Evolutionary conservation across 2,888 invertebrate species (phyloP).

Genomic region (Aromia moschata): DNA sequence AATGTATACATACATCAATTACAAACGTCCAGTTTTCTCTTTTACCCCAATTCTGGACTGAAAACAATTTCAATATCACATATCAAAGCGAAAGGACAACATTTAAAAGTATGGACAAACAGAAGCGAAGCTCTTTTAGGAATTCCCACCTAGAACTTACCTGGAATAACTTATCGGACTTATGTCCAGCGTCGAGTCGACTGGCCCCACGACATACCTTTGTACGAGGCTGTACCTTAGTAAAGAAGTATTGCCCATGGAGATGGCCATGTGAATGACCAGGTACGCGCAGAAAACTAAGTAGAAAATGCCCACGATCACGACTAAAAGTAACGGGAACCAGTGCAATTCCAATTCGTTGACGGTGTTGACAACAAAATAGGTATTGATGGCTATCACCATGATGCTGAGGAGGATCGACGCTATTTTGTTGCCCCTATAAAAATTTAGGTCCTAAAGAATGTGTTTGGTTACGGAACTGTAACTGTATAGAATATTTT

Average conservation of each 20-base stretch:
- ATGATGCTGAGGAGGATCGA: conserved; percentile 73
- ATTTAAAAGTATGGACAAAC: too few relatives aligned
- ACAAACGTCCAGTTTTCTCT: neutral
- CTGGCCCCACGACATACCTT: conserved; percentile 67
- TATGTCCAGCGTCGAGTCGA: conserved; percentile 64
- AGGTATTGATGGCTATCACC: conserved; percentile 83
- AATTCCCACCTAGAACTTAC: conserved; percentile 57
- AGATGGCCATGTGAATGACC: conserved; percentile 75
- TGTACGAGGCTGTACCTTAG: conserved; percentile 67
- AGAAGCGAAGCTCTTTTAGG: neutral
- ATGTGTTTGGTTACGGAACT: too few relatives aligned
- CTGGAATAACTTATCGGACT: conserved; percentile 70
- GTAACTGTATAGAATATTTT: too few relatives aligned
- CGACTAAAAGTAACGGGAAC: conserved; percentile 63
- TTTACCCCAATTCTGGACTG: conserved; percentile 4
- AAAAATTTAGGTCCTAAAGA: conserved; percentile 49
- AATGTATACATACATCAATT: conserved; percentile 20
- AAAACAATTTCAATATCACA: conserved; percentile 7
- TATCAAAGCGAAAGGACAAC: too few relatives aligned
- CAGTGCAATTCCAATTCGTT: conserved; percentile 61
- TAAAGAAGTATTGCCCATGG: conserved; percentile 70
- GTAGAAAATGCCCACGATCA: conserved; percentile 73
- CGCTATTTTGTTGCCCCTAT: conserved; percentile 74
- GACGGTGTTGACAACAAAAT: conserved; percentile 75
- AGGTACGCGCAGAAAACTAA: conserved; percentile 78